Base-by-base conservation (phyloP, 23 tunicate species). In the Styela plicata region DNA sequence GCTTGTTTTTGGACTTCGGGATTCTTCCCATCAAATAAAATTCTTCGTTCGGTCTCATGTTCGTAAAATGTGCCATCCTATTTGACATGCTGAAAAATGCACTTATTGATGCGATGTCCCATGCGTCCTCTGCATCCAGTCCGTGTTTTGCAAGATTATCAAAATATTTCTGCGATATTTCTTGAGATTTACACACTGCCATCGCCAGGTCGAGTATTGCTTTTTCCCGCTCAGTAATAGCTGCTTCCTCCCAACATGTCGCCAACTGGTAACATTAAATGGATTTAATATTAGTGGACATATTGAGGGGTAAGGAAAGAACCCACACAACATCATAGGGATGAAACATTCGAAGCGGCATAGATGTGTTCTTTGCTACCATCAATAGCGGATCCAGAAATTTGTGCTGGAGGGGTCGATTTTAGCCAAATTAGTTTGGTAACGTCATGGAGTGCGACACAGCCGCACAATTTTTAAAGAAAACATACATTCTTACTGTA, bases 71-170 rank as follows among this genome's bases (percentile, higher is more conserved):
- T n/a, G 84, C 53, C 89, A 89, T 80, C 28, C 89, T 74, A 53
- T 85, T 89, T 17, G 80, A 64, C 86, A 89, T 79, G 30, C 81
- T 23, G 24, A 87, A 70, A n/a, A 89, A 80, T 1, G 89, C 82
- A n/a, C 85, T 87, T 3, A 89, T 53, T 7, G 95, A 64, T 0
- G 86, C 95, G 20, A 89, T 80, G 52, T 89, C 95, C 95, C 95
- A 89, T 5, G 86, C 89, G 35, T 85, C 89, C 25, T 85, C 95
- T 30, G 33, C 66, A 82, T 80, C 83, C 3, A 89, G 23, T 2
- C 86, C 89, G 62, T 84, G 86, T 63, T 85, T 74, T 17, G 63
- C 87, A 1, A 89, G 82, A 2, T 80, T 36, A 30, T 19, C 36
- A 67, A 85, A 74, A 17, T 89, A 82, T 25, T 89, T 36, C 13